Evolutionary conservation across 2,113 vertebrate species (phyloP).

Genomic region (Brachirus orientalis): DNA sequence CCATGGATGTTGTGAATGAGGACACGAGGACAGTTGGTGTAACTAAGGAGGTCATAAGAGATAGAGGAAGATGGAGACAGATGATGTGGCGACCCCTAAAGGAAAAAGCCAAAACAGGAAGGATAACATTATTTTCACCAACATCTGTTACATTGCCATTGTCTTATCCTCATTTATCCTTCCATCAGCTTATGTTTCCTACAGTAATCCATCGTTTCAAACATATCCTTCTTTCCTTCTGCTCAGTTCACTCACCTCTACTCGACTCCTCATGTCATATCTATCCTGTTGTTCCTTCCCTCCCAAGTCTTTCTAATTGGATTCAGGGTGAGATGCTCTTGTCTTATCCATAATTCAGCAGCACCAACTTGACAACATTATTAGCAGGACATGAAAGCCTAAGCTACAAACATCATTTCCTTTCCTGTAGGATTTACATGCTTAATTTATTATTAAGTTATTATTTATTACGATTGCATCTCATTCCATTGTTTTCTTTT

Average conservation of each 20-base stretch:
- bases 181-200: background rate
- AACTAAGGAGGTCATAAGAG: too few relatives aligned
- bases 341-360: constrained; percentile 50
- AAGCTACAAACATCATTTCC: constrained; percentile 20
- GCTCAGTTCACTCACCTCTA: constrained; percentile 10
- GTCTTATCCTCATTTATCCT: constrained; percentile 2
- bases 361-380: constrained; percentile 35
- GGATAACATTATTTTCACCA: too few relatives aligned
- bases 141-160: background rate
- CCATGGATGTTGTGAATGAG: too few relatives aligned
- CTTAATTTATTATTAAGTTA: too few relatives aligned
- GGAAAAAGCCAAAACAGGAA: too few relatives aligned
- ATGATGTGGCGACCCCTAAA: too few relatives aligned
- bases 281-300: constrained; percentile 9
- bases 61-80: too few relatives aligned
- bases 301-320: constrained; percentile 10
- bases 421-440: constrained; percentile 12
- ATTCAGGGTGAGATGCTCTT: constrained; percentile 25
- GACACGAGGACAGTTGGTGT: too few relatives aligned
- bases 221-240: too few relatives aligned
- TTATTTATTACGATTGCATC: too few relatives aligned
- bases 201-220: too few relatives aligned
- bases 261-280: background rate
- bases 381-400: constrained; percentile 38
- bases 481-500: too few relatives aligned